Percentiles rank a stretch among this genome's conserved stretches.
Conservation (phyloP, 2,113 vertebrate genomes). For the Scatophagus argus region DNA sequence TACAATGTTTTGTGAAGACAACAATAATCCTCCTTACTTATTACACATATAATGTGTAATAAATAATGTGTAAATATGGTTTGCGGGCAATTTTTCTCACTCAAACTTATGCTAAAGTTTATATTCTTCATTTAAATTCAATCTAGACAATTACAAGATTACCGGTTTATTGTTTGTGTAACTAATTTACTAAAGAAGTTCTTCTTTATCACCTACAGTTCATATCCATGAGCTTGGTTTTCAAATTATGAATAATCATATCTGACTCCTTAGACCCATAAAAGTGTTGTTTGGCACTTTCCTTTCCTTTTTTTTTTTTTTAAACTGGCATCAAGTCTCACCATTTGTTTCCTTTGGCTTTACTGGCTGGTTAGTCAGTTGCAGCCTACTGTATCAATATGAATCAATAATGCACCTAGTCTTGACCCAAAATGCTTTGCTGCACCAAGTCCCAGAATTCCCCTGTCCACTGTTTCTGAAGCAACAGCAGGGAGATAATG, state of each 20-base stretch:
- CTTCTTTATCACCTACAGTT: no score
- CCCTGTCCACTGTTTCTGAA: conserved; percentile 50
- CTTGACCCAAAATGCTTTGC: conserved; percentile 51
- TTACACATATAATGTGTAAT: no score
- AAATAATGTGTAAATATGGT: no score
- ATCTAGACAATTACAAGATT: neutral
- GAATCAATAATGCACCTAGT: conserved; percentile 45
- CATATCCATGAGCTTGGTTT: neutral
- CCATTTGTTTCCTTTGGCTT: neutral
- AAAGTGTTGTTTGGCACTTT: neutral
- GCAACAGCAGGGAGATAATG: conserved; percentile 40
- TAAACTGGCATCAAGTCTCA: neutral
- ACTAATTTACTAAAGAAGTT: neutral
- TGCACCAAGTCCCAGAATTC: conserved; percentile 50
- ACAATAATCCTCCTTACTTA: no score
- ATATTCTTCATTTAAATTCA: neutral
- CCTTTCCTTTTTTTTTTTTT: neutral
- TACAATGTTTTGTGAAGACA: neutral
- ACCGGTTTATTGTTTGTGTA: neutral
- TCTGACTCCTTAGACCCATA: no score
- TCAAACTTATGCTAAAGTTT: neutral
- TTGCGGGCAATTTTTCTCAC: neutral
- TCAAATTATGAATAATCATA: no score
- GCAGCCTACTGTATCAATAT: conserved; percentile 28
- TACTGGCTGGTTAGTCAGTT: neutral